Evolutionary conservation across 2,797 vertebrate species (phyloP).

Genomic region (Thaleichthys pacificus): DNA sequence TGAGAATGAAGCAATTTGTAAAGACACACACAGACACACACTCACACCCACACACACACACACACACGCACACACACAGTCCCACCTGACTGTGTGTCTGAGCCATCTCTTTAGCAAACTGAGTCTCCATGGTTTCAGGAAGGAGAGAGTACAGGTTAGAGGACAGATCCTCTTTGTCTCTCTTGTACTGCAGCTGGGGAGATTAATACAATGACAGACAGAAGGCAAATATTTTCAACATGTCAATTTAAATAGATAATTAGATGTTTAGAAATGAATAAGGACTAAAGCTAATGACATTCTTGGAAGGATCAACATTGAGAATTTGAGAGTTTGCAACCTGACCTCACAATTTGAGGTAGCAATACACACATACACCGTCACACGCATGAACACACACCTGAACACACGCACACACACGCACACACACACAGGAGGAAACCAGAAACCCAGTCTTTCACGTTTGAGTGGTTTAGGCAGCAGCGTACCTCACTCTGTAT

Average conservation of each 20-base stretch:
- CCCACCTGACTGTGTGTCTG: slow-evolving; percentile 88
- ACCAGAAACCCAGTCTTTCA: neutral
- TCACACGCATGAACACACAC: neutral
- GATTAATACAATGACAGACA: neutral
- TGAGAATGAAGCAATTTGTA: no score
- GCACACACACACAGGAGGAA: neutral
- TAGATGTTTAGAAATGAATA: no score
- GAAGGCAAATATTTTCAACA: neutral
- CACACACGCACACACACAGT: neutral
- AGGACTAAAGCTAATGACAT: slow-evolving; percentile 16
- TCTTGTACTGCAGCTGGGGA: slow-evolving; percentile 55
- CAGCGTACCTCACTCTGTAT: slow-evolving; percentile 40
- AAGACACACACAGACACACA: no score
- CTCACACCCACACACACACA: neutral
- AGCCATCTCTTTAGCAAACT: slow-evolving; percentile 80
- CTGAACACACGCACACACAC: neutral
- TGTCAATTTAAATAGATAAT: no score
- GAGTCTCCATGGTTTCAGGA: slow-evolving; percentile 84
- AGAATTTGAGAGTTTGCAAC: no score
- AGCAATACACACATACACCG: neutral
- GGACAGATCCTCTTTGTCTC: slow-evolving; percentile 7
- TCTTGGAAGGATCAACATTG: neutral
- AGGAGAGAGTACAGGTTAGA: slow-evolving; percentile 83
- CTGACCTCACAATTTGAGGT: neutral
- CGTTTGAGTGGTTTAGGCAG: neutral